Percentiles rank a stretch among this genome's conserved stretches.
Evolutionary conservation across 2,888 invertebrate species (phyloP).

Genomic region (Argyra leucocephala): DNA sequence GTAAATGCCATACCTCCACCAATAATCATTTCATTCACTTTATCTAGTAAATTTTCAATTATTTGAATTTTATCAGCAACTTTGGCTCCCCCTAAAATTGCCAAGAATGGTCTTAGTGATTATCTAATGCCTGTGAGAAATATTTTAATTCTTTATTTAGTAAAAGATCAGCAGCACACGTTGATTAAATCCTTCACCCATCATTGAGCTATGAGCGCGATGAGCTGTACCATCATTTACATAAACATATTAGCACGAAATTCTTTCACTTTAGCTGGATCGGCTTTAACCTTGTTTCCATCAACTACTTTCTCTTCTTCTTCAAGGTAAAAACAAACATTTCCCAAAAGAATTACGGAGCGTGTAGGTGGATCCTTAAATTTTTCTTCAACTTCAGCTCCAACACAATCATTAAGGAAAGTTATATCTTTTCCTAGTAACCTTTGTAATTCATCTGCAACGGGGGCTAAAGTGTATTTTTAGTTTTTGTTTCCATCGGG

Average conservation of each 20-base stretch:
- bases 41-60: slow-evolving; percentile 94
- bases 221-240: slow-evolving; percentile 97
- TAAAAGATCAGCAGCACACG: too few species aligned
- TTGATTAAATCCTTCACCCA: slow-evolving; percentile 86
- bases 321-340: slow-evolving; percentile 90
- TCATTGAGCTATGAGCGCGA: too few species aligned
- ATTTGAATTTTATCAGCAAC: slow-evolving; percentile 96
- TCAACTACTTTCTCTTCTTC: slow-evolving; percentile 98
- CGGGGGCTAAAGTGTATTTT: slow-evolving; percentile 88
- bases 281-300: slow-evolving; percentile 92
- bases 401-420: slow-evolving; percentile 86
- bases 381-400: slow-evolving; percentile 78
- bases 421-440: slow-evolving; percentile 62
- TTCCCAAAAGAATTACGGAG: slow-evolving; percentile 87
- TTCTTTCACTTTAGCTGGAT: slow-evolving; percentile 62
- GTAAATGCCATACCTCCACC: slow-evolving; percentile 99
- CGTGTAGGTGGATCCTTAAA: slow-evolving; percentile 83
- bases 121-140: slow-evolving; percentile 94
- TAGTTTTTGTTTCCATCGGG: slow-evolving; percentile 83
- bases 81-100: too few species aligned
- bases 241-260: slow-evolving; percentile 87
- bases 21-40: slow-evolving; percentile 99
- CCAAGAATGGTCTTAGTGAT: slow-evolving; percentile 85
- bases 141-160: too few species aligned
- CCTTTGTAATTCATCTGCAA: slow-evolving; percentile 79